A percentile compares a stretch with the other conserved stretches of the same genome.
phyloP scores from a whole-genome alignment of 2,888 invertebrate genomes.

The Stegophylla sp. region DNA sequence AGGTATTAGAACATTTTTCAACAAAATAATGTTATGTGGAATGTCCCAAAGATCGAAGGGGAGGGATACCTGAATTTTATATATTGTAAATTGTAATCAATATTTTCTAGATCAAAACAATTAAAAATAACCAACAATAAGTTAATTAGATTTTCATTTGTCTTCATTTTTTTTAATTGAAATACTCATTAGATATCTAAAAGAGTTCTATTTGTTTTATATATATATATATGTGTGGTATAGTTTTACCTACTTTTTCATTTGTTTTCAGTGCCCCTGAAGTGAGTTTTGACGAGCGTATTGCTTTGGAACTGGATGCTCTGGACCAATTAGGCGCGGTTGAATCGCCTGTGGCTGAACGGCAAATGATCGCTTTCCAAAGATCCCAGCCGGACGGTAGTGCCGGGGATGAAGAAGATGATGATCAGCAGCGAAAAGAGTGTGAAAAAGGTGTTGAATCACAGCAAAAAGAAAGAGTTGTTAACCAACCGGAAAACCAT shows the following conservation, averaged over 20 bases:
- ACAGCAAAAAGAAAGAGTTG: conserved; percentile 69
- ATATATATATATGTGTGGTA: too few species aligned
- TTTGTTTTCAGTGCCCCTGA: conserved; percentile 28
- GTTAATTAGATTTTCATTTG: too few species aligned
- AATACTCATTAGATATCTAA: too few species aligned
- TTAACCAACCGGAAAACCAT: not conserved
- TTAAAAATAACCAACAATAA: too few species aligned
- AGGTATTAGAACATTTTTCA: too few species aligned
- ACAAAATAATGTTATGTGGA: too few species aligned
- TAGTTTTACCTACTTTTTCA: not conserved
- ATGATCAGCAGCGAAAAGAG: conserved; percentile 63
- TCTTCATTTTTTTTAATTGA: too few species aligned
- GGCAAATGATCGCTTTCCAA: conserved; percentile 13
- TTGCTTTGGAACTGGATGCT: conserved; percentile 71
- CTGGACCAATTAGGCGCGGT: conserved; percentile 69
- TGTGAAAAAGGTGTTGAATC: conserved; percentile 93
- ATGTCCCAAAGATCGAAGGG: too few species aligned
- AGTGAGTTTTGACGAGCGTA: conserved; percentile 69
- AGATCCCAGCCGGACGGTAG: not conserved
- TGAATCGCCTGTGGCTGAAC: conserved; percentile 38
- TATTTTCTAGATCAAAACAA: too few species aligned
- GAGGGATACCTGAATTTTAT: too few species aligned
- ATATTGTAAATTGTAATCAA: too few species aligned
- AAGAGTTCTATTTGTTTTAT: too few species aligned
- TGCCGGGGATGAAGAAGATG: not conserved